phyloP scores from a whole-genome alignment of 2,113 vertebrate genomes.

The Ptilorrhoa leucosticta region DNA sequence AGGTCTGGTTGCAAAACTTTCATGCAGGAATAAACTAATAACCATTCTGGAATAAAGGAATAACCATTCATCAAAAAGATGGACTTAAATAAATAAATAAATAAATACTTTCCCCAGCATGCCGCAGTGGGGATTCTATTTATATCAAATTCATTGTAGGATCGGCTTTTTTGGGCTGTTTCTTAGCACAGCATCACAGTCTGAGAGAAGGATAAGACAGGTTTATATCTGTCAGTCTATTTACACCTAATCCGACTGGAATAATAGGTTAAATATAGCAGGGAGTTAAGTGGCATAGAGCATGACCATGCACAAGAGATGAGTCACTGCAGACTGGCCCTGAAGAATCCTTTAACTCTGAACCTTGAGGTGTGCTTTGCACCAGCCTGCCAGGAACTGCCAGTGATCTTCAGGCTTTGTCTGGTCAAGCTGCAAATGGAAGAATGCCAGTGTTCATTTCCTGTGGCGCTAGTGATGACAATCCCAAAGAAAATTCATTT shows the following conservation, averaged over 20 bases:
- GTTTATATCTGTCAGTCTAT: slow-evolving; percentile 47
- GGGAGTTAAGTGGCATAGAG: slow-evolving; percentile 14
- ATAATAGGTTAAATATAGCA: slow-evolving; percentile 52
- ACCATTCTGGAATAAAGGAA: neutral
- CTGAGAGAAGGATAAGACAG: slow-evolving; percentile 33
- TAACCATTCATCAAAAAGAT: neutral
- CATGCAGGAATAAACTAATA: neutral
- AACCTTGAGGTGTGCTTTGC: neutral
- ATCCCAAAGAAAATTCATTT: neutral
- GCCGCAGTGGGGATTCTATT: neutral
- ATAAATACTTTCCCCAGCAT: neutral
- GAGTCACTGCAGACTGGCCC: neutral
- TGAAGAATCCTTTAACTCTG: neutral
- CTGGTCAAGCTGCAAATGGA: neutral
- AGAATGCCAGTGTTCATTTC: neutral
- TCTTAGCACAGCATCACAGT: slow-evolving; percentile 1
- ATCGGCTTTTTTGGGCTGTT: neutral
- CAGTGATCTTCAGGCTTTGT: neutral
- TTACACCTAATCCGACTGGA: slow-evolving; percentile 49
- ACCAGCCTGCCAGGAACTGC: neutral
- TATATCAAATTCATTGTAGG: neutral
- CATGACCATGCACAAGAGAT: slow-evolving; percentile 34
- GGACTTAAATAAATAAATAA: neutral
- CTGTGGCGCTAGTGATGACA: neutral
- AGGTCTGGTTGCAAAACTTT: neutral